These are phyloP conservation scores for Arnoldichthys spilopterus DNA, from an alignment of 2,797 vertebrate species.

Conservation along the genomic window DNA sequence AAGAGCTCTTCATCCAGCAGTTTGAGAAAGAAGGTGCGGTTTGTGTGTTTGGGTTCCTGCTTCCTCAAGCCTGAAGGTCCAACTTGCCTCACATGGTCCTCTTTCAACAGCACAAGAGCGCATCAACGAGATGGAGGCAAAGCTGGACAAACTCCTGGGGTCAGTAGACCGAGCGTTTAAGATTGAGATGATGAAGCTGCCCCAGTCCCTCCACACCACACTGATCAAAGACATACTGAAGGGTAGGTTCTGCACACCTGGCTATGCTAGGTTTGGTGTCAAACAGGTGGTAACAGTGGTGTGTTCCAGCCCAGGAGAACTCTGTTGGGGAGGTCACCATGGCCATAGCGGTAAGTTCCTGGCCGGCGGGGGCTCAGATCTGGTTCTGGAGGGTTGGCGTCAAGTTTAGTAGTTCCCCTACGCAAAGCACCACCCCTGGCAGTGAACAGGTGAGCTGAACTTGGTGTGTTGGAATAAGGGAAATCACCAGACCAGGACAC, in stretches of 20 bases:
- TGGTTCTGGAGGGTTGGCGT: too few relatives aligned
- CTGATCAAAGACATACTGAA: slow-evolving; percentile 71
- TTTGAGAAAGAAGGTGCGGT: slow-evolving; percentile 76
- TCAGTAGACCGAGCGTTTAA: slow-evolving; percentile 76
- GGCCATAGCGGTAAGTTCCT: slow-evolving; percentile 70
- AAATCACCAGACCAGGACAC: too few relatives aligned
- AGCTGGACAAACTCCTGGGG: slow-evolving; percentile 72
- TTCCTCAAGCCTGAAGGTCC: background rate
- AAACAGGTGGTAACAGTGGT: background rate
- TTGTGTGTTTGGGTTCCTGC: too few relatives aligned
- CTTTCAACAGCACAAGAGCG: slow-evolving; percentile 73
- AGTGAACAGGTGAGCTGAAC: too few relatives aligned
- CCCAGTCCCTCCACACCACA: slow-evolving; percentile 71
- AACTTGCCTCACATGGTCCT: background rate
- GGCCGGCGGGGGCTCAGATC: too few relatives aligned
- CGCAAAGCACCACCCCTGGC: too few relatives aligned
- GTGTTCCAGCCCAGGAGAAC: slow-evolving; percentile 56
- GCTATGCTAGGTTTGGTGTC: background rate
- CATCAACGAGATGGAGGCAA: slow-evolving; percentile 74
- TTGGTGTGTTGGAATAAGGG: too few relatives aligned
- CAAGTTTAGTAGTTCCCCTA: too few relatives aligned
- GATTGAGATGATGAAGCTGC: slow-evolving; percentile 82
- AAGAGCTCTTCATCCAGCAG: slow-evolving; percentile 73
- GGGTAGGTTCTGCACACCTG: slow-evolving; percentile 48
- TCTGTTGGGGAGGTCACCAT: slow-evolving; percentile 72